A percentile compares a stretch with the other conserved stretches of the same genome.
phyloP scores from a whole-genome alignment of 2,888 invertebrate genomes.

The Maniola hyperantus region DNA sequence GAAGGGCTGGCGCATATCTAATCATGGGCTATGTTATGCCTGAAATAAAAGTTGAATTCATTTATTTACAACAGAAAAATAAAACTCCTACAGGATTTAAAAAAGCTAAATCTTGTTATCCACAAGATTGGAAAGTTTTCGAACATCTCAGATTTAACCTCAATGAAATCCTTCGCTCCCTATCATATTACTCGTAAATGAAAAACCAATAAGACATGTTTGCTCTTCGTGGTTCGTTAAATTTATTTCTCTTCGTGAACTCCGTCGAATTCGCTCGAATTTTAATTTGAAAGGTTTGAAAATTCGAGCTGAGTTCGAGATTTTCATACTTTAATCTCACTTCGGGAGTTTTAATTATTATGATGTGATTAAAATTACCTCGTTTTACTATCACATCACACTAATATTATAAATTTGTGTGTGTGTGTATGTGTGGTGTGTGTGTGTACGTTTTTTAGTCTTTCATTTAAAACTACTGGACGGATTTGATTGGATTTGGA shows the following conservation, averaged over 20 bases:
- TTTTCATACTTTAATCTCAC: not conserved
- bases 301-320: not conserved
- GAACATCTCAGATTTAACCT: not conserved
- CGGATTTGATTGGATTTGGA: too few species aligned
- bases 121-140: not conserved
- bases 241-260: not conserved
- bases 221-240: not conserved
- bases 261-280: not conserved
- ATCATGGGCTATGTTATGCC: too few species aligned
- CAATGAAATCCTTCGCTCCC: not conserved
- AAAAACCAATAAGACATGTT: conserved; percentile 14
- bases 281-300: conserved; percentile 5
- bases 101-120: not conserved
- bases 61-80: too few species aligned
- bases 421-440: too few species aligned
- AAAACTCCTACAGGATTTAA: not conserved
- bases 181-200: conserved; percentile 9
- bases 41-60: too few species aligned
- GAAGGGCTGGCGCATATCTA: too few species aligned
- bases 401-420: not conserved
- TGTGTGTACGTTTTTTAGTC: too few species aligned
- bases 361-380: not conserved
- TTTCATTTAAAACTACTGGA: too few species aligned
- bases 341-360: conserved; percentile 1
- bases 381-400: not conserved